phyloP scores from a whole-genome alignment of 2,888 invertebrate genomes.

The Pyrocoelia pectoralis region DNA sequence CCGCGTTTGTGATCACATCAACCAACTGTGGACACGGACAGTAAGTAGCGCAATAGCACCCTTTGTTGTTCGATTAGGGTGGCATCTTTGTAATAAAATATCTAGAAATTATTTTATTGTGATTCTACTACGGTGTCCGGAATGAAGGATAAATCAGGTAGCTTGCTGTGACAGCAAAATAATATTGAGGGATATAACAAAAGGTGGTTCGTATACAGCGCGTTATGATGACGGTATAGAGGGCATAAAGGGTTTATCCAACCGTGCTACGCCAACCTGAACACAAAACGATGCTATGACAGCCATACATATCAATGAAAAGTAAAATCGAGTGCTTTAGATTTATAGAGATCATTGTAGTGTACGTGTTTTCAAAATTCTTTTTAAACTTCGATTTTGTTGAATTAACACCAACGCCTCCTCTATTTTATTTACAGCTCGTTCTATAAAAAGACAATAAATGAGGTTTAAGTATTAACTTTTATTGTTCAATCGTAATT shows the following conservation, averaged over 20 bases:
- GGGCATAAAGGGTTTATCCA: constrained; percentile 38
- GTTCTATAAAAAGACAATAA: background rate
- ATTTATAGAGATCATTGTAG: constrained; percentile 21
- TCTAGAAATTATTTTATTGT: constrained; percentile 23
- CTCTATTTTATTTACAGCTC: background rate
- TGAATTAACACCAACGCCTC: background rate
- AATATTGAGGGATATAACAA: constrained; percentile 42
- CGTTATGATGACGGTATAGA: constrained; percentile 28
- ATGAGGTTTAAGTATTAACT: background rate
- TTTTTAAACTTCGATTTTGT: constrained; percentile 13
- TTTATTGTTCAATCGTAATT: background rate
- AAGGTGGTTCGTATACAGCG: constrained; percentile 37
- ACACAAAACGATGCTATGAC: constrained; percentile 33
- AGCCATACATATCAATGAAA: constrained; percentile 33
- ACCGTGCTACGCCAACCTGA: constrained; percentile 31
- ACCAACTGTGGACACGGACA: background rate
- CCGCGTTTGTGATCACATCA: constrained; percentile 1
- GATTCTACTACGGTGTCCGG: constrained; percentile 20
- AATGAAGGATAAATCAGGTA: constrained; percentile 32
- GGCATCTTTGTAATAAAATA: constrained; percentile 6
- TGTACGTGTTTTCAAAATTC: constrained; percentile 10
- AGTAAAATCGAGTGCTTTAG: constrained; percentile 20
- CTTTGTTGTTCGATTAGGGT: constrained; percentile 10
- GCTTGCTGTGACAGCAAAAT: constrained; percentile 41
- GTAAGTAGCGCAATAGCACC: background rate